Conservation (phyloP, 2,888 invertebrate genomes). For the Protophormia terraenovae region DNA sequence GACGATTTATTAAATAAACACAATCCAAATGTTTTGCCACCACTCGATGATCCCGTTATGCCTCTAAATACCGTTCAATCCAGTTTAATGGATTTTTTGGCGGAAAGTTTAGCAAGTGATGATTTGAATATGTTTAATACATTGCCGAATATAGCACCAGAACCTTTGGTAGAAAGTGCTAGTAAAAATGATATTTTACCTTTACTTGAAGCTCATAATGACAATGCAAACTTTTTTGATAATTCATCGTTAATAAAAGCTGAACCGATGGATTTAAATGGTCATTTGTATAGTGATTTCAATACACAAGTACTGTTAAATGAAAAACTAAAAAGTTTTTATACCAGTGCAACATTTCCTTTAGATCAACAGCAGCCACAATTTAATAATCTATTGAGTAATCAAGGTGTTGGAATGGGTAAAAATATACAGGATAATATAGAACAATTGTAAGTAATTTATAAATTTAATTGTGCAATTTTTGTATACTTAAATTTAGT, state of each 20-base stretch:
- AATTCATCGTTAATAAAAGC: conserved; percentile 64
- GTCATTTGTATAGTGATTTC: conserved; percentile 50
- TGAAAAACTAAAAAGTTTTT: conserved; percentile 69
- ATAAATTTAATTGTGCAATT: neutral
- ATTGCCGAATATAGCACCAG: conserved; percentile 74
- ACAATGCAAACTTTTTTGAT: conserved; percentile 72
- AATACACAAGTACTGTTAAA: conserved; percentile 59
- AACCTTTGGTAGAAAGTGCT: conserved; percentile 73
- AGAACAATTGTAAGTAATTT: conserved; percentile 57
- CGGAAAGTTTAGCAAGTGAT: conserved; percentile 77
- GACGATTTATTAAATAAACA: conserved; percentile 64
- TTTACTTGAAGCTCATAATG: conserved; percentile 73
- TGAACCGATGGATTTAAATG: conserved; percentile 51
- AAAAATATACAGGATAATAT: conserved; percentile 38
- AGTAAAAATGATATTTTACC: conserved; percentile 76
- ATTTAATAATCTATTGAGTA: conserved; percentile 22
- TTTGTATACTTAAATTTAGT: no score
- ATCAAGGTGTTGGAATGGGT: neutral
- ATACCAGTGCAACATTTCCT: conserved; percentile 28
- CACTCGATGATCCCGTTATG: conserved; percentile 55
- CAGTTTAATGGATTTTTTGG: conserved; percentile 79
- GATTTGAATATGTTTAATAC: conserved; percentile 76
- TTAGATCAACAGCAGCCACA: conserved; percentile 42
- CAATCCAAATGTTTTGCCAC: neutral
- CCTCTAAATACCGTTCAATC: conserved; percentile 78